These are phyloP conservation scores for Episyrphus balteatus DNA, from an alignment of 1,140 invertebrate species.

Conservation along the genomic window DNA sequence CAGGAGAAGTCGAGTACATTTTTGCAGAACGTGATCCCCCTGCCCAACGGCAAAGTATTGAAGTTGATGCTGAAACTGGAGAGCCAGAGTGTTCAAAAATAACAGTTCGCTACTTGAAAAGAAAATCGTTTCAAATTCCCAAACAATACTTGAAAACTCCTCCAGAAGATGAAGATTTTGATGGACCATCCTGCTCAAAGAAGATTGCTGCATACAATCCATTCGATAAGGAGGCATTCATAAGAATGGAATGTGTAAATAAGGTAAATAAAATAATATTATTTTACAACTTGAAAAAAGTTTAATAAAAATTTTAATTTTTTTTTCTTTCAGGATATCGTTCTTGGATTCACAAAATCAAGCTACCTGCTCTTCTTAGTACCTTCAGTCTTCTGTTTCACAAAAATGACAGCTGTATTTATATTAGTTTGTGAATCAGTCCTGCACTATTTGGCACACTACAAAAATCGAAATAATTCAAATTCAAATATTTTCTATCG, in stretches of 20 bases:
- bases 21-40: slow-evolving; percentile 12
- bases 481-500: slow-evolving; percentile 42
- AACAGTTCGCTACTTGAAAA: slow-evolving; percentile 29
- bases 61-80: slow-evolving; percentile 28
- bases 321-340: slow-evolving; percentile 21
- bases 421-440: slow-evolving; percentile 32
- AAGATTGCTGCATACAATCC: background rate
- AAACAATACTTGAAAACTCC: slow-evolving; percentile 19
- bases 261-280: slow-evolving; percentile 16
- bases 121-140: slow-evolving; percentile 26
- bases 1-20: slow-evolving; percentile 28
- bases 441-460: slow-evolving; percentile 44
- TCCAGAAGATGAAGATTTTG: slow-evolving; percentile 16
- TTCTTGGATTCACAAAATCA: slow-evolving; percentile 26
- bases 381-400: slow-evolving; percentile 37
- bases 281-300: background rate
- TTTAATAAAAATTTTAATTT: background rate
- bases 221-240: slow-evolving; percentile 26
- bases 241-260: slow-evolving; percentile 28
- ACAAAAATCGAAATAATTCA: slow-evolving; percentile 41
- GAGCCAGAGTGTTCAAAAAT: slow-evolving; percentile 25
- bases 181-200: background rate
- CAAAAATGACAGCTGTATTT: slow-evolving; percentile 21
- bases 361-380: slow-evolving; percentile 28
- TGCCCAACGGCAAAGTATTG: slow-evolving; percentile 14